These are phyloP conservation scores for Pituophis catenifer DNA, from an alignment of 2,113 vertebrate species.

Conservation along the genomic window DNA sequence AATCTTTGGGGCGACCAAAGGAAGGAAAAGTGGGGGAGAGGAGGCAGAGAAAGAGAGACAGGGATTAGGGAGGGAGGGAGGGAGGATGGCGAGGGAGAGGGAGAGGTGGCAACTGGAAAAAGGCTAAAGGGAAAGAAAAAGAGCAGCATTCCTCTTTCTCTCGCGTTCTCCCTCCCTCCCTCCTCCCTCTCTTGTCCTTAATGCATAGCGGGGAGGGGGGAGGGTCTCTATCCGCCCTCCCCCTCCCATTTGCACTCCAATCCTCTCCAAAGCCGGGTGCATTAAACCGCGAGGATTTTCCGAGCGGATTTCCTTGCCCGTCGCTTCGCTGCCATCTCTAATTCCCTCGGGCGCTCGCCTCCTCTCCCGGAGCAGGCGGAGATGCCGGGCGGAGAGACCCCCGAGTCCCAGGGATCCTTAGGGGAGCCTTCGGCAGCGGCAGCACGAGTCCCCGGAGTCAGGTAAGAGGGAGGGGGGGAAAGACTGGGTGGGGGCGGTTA, in stretches of 20 bases:
- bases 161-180: background rate
- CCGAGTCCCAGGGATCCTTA: background rate
- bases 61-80: background rate
- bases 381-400: background rate
- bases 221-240: background rate
- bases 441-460: background rate
- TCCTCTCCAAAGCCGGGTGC: conserved; percentile 27
- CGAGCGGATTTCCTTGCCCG: conserved; percentile 20
- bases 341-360: conserved; percentile 2
- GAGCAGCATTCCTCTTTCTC: conserved; percentile 1
- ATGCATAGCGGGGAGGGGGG: background rate
- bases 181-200: background rate
- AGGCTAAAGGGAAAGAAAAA: background rate
- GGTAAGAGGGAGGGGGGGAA: background rate
- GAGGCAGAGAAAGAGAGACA: background rate
- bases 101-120: background rate
- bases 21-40: background rate
- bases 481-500: background rate
- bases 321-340: conserved; percentile 15
- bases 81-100: background rate
- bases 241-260: conserved; percentile 11
- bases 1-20: background rate
- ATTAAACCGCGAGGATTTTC: conserved; percentile 21
- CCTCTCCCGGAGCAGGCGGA: background rate
- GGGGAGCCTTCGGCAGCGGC: background rate